Evolutionary conservation across 2,113 vertebrate species (phyloP).

Genomic region (Kryptolebias marmoratus): DNA sequence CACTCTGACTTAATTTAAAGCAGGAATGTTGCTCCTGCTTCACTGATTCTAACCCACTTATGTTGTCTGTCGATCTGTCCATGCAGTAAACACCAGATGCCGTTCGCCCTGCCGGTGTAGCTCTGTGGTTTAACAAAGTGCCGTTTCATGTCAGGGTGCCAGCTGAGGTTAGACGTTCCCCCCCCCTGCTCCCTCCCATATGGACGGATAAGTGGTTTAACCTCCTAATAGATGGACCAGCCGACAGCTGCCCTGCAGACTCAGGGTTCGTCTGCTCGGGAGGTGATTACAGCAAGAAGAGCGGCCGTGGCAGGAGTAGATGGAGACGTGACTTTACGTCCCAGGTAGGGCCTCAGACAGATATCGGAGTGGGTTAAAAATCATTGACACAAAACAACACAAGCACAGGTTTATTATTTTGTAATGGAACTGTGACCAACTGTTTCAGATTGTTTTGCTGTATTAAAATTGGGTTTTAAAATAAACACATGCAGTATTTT

Average conservation of each 20-base stretch:
- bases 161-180: constrained; percentile 25
- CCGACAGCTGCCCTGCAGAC: constrained; percentile 28
- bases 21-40: rapidly evolving
- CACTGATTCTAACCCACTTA: neutral
- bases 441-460: too few species aligned
- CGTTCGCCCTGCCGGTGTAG: constrained; percentile 34
- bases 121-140: constrained; percentile 5
- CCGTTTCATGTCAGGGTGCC: constrained; percentile 41
- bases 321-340: constrained; percentile 21
- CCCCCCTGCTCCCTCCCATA: constrained; percentile 45
- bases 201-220: constrained; percentile 76
- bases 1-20: neutral
- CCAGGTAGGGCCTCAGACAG: neutral
- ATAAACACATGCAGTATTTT: too few species aligned
- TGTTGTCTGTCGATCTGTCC: constrained; percentile 2
- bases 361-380: neutral
- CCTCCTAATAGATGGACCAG: constrained; percentile 39
- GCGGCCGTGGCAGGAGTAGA: neutral
- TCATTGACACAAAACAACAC: too few species aligned
- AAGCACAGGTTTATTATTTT: too few species aligned
- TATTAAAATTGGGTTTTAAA: too few species aligned
- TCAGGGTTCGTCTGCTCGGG: constrained; percentile 27
- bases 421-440: too few species aligned
- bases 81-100: constrained; percentile 39
- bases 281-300: constrained; percentile 45